A percentile compares a stretch with the other conserved stretches of the same genome.
These are phyloP conservation scores for Drosophila melanica DNA, from an alignment of 1,140 invertebrate species.

Conservation along the genomic window DNA sequence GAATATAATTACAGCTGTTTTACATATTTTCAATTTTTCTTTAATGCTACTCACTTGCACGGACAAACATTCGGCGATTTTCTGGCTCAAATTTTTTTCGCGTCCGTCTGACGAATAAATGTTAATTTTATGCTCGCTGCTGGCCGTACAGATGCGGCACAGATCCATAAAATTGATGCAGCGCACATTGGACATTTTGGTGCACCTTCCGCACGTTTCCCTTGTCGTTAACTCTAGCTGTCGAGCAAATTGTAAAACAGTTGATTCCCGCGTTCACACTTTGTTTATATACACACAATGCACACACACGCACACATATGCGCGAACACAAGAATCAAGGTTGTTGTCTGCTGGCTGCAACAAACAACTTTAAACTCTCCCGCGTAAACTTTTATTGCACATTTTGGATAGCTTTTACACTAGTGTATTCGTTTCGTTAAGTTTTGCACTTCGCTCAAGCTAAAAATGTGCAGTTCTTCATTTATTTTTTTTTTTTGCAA, in stretches of 20 bases:
- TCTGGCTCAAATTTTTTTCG: slow-evolving; percentile 86
- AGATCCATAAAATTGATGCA: slow-evolving; percentile 89
- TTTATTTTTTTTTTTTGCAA: slow-evolving; percentile 22
- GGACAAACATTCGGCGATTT: slow-evolving; percentile 87
- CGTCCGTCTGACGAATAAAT: slow-evolving; percentile 88
- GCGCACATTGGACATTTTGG: slow-evolving; percentile 87
- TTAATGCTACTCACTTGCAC: slow-evolving; percentile 85
- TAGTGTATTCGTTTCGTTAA: background rate
- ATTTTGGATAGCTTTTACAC: slow-evolving; percentile 5
- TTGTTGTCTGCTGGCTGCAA: slow-evolving; percentile 37
- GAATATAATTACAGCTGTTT: background rate
- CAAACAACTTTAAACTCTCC: slow-evolving; percentile 12
- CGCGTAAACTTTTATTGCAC: slow-evolving; percentile 20
- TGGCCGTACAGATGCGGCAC: slow-evolving; percentile 88
- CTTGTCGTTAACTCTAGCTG: too few species aligned
- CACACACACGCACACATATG: slow-evolving; percentile 12
- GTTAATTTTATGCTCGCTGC: slow-evolving; percentile 87
- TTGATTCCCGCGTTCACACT: slow-evolving; percentile 31
- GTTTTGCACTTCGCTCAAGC: slow-evolving; percentile 10
- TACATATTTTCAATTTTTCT: background rate
- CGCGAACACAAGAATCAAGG: slow-evolving; percentile 25
- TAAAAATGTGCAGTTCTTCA: slow-evolving; percentile 12
- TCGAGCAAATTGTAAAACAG: background rate
- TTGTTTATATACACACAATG: slow-evolving; percentile 46
- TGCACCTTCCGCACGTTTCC: too few species aligned